Evolutionary conservation across 1,140 invertebrate species (phyloP).

Genomic region (Lepidurus arcticus): DNA sequence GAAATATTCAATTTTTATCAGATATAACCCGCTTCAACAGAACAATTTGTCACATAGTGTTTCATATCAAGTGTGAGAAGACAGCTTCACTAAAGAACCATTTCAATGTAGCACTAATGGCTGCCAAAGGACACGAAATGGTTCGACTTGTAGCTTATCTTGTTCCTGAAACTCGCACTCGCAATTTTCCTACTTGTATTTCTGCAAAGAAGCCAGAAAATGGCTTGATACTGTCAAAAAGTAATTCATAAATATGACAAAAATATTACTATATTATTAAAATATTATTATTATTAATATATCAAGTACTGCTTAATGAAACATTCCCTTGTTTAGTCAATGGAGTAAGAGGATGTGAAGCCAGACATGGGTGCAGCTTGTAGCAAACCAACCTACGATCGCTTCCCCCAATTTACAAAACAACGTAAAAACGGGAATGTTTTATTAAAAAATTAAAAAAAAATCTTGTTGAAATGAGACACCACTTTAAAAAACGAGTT

Average conservation of each 20-base stretch:
- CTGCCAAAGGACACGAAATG: not conserved
- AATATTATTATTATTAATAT: not conserved
- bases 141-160: not conserved
- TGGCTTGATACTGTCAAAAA: no score
- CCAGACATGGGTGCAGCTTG: slow-evolving; percentile 16
- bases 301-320: not conserved
- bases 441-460: no score
- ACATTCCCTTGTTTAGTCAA: not conserved
- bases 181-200: no score
- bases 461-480: not conserved
- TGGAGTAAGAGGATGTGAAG: not conserved
- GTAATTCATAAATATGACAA: not conserved
- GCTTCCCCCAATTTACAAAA: not conserved
- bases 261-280: not conserved
- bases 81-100: not conserved
- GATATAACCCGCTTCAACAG: no score
- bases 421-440: not conserved
- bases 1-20: no score
- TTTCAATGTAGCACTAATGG: not conserved
- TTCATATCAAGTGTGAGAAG: not conserved
- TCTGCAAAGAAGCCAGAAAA: no score
- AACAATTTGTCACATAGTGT: not conserved
- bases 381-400: not conserved
- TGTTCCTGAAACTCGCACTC: slow-evolving; percentile 11
- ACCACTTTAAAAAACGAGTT: slow-evolving; percentile 5